phyloP scores from a whole-genome alignment of 2,797 vertebrate genomes.

The Tapera naevia region DNA sequence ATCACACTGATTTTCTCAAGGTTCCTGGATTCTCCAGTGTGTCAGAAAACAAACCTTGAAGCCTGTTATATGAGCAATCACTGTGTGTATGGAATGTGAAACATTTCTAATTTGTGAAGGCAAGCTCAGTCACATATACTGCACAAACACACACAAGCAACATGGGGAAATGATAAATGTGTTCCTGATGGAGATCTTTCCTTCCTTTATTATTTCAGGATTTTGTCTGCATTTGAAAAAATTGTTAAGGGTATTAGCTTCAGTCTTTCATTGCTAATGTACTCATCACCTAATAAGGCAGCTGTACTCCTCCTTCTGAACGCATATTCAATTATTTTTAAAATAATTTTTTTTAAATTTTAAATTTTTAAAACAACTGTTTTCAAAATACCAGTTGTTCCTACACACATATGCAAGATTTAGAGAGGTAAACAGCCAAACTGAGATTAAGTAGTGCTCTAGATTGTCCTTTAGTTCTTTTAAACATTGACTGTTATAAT shows the following conservation, averaged over 20 bases:
- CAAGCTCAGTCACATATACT: slow-evolving; percentile 22
- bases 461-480: neutral
- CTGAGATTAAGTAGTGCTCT: neutral
- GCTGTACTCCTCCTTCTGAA: neutral
- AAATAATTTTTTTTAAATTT: no score
- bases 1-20: slow-evolving; percentile 46
- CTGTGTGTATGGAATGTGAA: slow-evolving; percentile 45
- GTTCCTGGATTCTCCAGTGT: slow-evolving; percentile 39
- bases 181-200: slow-evolving; percentile 68
- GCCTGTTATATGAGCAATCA: slow-evolving; percentile 47
- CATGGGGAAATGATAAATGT: slow-evolving; percentile 74
- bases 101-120: slow-evolving; percentile 57
- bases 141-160: slow-evolving; percentile 29
- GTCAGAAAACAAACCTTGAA: slow-evolving; percentile 60
- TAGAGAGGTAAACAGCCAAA: neutral
- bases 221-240: slow-evolving; percentile 66
- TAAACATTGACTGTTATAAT: neutral
- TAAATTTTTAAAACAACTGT: no score
- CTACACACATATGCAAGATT: neutral
- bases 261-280: slow-evolving; percentile 33
- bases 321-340: slow-evolving; percentile 14
- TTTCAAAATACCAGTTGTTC: neutral
- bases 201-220: slow-evolving; percentile 69
- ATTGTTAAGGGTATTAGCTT: slow-evolving; percentile 43
- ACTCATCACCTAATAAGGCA: slow-evolving; percentile 6